phyloP scores from a whole-genome alignment of 2,888 invertebrate genomes.

The Corbicula japonica region DNA sequence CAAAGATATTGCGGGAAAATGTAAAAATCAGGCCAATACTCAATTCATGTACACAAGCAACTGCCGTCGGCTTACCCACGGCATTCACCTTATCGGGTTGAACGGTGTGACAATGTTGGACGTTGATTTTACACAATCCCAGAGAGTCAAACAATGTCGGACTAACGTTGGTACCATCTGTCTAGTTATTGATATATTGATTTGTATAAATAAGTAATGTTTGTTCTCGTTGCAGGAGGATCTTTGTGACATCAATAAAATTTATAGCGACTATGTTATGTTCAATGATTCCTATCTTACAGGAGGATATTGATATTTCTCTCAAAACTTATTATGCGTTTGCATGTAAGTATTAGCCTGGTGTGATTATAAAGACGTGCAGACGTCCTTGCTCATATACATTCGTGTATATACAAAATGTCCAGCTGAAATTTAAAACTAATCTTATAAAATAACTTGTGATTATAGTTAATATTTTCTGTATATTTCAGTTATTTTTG shows the following conservation, averaged over 20 bases:
- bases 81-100: no score
- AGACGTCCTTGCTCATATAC: constrained; percentile 12
- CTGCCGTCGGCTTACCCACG: no score
- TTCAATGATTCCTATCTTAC: constrained; percentile 38
- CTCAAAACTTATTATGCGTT: constrained; percentile 62
- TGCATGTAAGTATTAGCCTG: constrained; percentile 61
- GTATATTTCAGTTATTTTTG: not conserved
- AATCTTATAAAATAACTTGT: not conserved
- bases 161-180: no score
- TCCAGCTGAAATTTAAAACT: no score
- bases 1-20: no score
- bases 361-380: constrained; percentile 30
- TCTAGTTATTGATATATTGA: not conserved
- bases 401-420: no score
- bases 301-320: constrained; percentile 61
- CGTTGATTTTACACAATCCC: no score
- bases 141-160: no score
- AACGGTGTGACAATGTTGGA: no score
- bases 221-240: constrained; percentile 62
- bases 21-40: no score
- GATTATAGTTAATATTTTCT: not conserved
- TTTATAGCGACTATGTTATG: constrained; percentile 56
- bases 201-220: constrained; percentile 7
- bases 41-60: no score
- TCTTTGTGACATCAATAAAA: constrained; percentile 60